Evolutionary conservation across 92 coral and sea anemone genomes (phyloP), one percentile per base, ranked within the genome.

Genomic region (Plumapathes pennacea): DNA sequence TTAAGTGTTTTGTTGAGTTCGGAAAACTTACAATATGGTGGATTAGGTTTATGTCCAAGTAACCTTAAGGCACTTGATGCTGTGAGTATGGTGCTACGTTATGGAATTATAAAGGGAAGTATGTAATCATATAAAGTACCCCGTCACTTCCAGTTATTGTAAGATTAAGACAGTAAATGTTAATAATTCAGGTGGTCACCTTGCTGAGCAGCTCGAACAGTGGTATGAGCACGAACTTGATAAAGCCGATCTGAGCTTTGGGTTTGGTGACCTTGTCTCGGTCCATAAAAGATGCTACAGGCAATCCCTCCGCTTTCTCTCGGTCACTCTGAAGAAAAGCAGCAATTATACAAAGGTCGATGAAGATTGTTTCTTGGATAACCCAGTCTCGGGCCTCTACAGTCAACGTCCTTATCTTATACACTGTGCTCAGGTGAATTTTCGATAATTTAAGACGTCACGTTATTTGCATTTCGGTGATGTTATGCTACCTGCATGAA

Each of bases 241-340:
- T 85, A 67, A 85, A 85, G 19, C 92, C 92, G 38, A 74, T 80
- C 75, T 85, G 92, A 8, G 92, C 92, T 1, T 83, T 85, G 4
- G 92, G 84, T 47, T 85, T 85, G 57, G 83, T 85, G 40, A 85
- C 87, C 51, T 80, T 85, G 54, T 85, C 83, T 11, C 92, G 76
- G 54, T 85, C 92, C 92, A 85, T 85, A 53, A 85, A 85, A 2
- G 87, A 80, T 8, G 92, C 87, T 37, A 85, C 86, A 6, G 92
- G 87, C 5, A 85, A 76, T 0, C 87, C 82, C 45, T 80, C 87
- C 2, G 80, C 77, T 31, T 85, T 85, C 67, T 85, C 92, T n/a
- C 92, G 84, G 52, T 85, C 92, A 46, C 92, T 85, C 92, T 85
- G 33, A 2, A 30, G 11, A n/a, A n/a, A n/a, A n/a, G n/a, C n/a